A percentile compares a stretch with the other conserved stretches of the same genome.
These are phyloP conservation scores for Urosaurus nigricauda DNA, from an alignment of 2,797 vertebrate species.

Conservation along the genomic window DNA sequence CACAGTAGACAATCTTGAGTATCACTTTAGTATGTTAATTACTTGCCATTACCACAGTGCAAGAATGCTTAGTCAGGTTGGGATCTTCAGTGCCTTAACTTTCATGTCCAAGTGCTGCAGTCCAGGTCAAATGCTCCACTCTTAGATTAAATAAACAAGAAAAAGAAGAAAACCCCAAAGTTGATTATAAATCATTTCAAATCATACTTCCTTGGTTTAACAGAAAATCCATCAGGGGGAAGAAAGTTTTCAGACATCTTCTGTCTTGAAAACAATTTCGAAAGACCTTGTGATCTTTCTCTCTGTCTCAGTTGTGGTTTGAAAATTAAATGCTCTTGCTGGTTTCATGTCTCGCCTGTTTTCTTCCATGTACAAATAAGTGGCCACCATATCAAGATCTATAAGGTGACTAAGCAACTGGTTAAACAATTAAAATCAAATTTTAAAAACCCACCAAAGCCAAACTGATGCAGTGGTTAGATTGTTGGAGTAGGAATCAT, in stretches of 20 bases:
- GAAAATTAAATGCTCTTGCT: constrained; percentile 16
- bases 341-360: constrained; percentile 10
- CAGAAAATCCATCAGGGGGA: constrained; percentile 54
- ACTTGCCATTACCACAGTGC: constrained; percentile 3
- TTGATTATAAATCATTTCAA: constrained; percentile 53
- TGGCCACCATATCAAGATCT: neutral
- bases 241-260: constrained; percentile 47
- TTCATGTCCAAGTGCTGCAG: constrained; percentile 13
- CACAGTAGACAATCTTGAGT: constrained; percentile 32
- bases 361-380: constrained; percentile 14
- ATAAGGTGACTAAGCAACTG: neutral
- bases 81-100: neutral
- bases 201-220: constrained; percentile 53
- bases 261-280: constrained; percentile 22
- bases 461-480: neutral
- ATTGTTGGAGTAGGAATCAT: neutral
- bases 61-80: constrained; percentile 50
- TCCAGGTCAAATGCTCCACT: constrained; percentile 42
- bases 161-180: neutral
- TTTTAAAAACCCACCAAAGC: neutral
- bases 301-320: neutral
- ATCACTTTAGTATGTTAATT: constrained; percentile 53
- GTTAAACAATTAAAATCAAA: neutral
- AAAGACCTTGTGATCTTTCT: constrained; percentile 13
- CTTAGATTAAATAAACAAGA: constrained; percentile 53